Evolutionary conservation across 2,797 vertebrate species (phyloP).

Genomic region (Anabacerthia variegaticeps): DNA sequence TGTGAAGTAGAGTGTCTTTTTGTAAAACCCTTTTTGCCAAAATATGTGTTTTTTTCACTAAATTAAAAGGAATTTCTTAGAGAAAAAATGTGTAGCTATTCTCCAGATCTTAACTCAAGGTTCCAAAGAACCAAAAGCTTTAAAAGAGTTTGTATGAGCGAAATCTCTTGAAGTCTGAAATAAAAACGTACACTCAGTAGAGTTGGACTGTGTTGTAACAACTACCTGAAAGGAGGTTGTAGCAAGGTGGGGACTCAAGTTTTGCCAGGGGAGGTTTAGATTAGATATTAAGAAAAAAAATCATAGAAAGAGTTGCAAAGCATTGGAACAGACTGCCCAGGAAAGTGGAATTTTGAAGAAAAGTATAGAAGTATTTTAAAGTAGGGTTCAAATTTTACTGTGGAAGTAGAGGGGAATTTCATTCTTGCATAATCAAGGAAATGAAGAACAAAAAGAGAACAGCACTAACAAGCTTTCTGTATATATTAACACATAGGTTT

Average conservation of each 20-base stretch:
- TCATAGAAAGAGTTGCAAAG: background rate
- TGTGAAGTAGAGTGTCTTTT: no score
- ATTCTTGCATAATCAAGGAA: background rate
- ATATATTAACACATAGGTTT: background rate
- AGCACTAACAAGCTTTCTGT: background rate
- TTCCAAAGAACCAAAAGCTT: no score
- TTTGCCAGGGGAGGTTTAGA: background rate
- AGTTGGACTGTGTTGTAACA: no score
- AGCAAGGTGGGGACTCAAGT: rapidly evolving
- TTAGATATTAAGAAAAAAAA: background rate
- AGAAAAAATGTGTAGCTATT: no score
- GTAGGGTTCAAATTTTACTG: background rate
- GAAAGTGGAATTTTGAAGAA: background rate
- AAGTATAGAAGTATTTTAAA: background rate
- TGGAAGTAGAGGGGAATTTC: background rate
- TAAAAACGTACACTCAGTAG: no score
- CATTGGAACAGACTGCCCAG: background rate
- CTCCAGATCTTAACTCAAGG: no score
- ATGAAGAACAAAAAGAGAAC: background rate
- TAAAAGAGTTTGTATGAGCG: no score
- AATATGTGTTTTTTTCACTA: no score
- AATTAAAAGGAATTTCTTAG: no score
- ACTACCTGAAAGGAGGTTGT: background rate
- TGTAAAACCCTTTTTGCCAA: no score
- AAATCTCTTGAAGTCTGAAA: no score